Percentiles rank a stretch among this genome's conserved stretches.
These are phyloP conservation scores for Drosophila falleni DNA, from an alignment of 2,888 invertebrate genomes.

Conservation along the genomic window DNA sequence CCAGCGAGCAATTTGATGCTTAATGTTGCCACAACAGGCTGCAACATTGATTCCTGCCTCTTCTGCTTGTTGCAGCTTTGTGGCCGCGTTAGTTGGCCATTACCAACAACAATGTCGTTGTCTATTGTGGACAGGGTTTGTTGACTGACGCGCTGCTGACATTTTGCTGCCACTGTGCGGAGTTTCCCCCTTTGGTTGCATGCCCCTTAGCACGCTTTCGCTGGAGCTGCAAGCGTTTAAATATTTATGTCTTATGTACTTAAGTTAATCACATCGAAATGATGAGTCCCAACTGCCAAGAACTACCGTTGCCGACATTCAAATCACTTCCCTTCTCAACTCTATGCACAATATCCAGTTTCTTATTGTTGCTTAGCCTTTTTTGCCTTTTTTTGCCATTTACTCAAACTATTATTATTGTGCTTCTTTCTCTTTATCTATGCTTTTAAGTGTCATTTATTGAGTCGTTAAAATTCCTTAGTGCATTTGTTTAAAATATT, in stretches of 20 bases:
- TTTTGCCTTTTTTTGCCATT: constrained; percentile 9
- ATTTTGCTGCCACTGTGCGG: constrained; percentile 55
- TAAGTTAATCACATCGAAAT: constrained; percentile 79
- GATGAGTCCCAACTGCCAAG: constrained; percentile 61
- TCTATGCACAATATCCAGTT: constrained; percentile 22
- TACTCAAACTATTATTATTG: constrained; percentile 20
- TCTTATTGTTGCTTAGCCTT: constrained; percentile 2
- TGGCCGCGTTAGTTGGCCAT: constrained; percentile 53
- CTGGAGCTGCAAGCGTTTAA: constrained; percentile 62
- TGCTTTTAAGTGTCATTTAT: constrained; percentile 66
- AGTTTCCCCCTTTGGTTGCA: not conserved
- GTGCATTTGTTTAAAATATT: constrained; percentile 48
- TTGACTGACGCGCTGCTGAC: constrained; percentile 57
- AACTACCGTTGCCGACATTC: constrained; percentile 58
- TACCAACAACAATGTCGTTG: constrained; percentile 51
- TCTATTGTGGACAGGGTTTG: constrained; percentile 25
- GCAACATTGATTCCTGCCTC: constrained; percentile 15
- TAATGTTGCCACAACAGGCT: constrained; percentile 39
- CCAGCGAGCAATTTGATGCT: constrained; percentile 25
- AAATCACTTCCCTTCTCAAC: constrained; percentile 60
- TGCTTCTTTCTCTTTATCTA: constrained; percentile 19
- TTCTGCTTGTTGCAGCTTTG: not conserved
- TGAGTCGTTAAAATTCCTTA: constrained; percentile 71
- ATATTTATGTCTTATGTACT: constrained; percentile 82
- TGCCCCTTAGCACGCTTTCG: constrained; percentile 25